Conservation (phyloP, 2,113 vertebrate genomes). For the Cryptotis parvus region DNA sequence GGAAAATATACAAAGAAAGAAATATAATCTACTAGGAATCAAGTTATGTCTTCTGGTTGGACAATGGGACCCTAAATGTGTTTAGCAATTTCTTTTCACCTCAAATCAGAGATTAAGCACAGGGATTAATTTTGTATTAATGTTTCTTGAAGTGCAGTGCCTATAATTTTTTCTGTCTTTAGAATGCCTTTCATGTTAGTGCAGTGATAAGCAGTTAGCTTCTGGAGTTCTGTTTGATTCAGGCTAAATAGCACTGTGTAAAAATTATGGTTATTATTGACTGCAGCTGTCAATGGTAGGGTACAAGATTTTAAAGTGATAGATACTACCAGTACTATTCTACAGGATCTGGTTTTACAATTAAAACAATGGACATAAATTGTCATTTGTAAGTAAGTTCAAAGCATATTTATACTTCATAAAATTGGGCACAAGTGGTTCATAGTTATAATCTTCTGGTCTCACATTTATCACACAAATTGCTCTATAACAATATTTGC, state of each 20-base stretch:
- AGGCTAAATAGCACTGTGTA: background rate
- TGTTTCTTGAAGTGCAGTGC: background rate
- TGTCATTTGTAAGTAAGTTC: background rate
- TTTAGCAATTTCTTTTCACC: background rate
- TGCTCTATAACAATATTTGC: background rate
- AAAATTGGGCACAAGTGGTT: background rate
- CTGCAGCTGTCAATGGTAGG: background rate
- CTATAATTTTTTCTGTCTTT: background rate
- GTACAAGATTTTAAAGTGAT: background rate
- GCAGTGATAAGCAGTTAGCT: background rate
- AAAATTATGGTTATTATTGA: background rate
- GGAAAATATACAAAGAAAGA: background rate
- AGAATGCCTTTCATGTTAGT: background rate
- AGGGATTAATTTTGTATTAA: background rate
- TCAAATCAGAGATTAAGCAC: background rate
- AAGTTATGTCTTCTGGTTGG: background rate
- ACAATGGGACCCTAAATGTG: background rate
- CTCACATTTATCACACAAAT: background rate
- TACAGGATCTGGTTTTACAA: background rate
- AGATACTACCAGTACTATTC: background rate
- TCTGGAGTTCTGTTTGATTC: background rate
- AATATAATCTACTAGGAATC: background rate
- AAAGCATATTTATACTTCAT: background rate
- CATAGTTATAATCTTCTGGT: background rate
- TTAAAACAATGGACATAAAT: background rate